Base-by-base conservation (phyloP, 2,888 invertebrate genomes). In the Synanthedon tipuliformis region DNA sequence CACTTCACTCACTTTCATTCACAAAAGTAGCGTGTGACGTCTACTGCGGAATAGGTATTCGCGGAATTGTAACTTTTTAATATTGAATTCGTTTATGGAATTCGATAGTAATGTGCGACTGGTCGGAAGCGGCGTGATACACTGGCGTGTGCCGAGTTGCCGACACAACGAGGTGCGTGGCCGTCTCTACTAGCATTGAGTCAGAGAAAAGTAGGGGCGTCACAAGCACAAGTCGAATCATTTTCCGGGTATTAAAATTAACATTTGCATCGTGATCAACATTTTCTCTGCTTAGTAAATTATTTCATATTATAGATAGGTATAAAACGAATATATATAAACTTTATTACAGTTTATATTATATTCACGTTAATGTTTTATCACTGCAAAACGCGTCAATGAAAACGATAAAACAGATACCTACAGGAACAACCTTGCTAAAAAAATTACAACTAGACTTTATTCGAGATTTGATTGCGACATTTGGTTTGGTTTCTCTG, bases 201-300 rank as follows among this genome's bases (percentile, higher is more conserved):
- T 74, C 79, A 75, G 75, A 73, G 78, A 77, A 79, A 75, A 78
- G 75, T 78, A 84, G 85, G 85, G 85, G 76, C 76, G 78, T 74
- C 80, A 75, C 75, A 66, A 45, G 48, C 80, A 75, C 75, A 66
- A 45, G 48, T 51, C 54, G 64, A 63, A 68, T 73, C 69, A 81
- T 84, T 83, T 80, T 79, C 78, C 76, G 75, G 75, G 74, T 66
- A 69, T 74, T 78, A 68, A 67, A 78, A 75, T 75, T 71, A 69
- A 70, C 65, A 73, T 69, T 66, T 61, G 56, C 59, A 70, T 61
- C 58, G 57, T 56, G 63, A 59, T 61, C 15, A 45, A 45, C n/a
- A 13, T 45, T 45, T 45, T 45, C 45, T 13, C 45, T 10, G 45
- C 13, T 45, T 45, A 7, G 5, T 45, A 13, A 5, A 12, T 45